These are phyloP conservation scores for Engraulis encrasicolus DNA, from an alignment of 2,113 vertebrate species.

Conservation along the genomic window DNA sequence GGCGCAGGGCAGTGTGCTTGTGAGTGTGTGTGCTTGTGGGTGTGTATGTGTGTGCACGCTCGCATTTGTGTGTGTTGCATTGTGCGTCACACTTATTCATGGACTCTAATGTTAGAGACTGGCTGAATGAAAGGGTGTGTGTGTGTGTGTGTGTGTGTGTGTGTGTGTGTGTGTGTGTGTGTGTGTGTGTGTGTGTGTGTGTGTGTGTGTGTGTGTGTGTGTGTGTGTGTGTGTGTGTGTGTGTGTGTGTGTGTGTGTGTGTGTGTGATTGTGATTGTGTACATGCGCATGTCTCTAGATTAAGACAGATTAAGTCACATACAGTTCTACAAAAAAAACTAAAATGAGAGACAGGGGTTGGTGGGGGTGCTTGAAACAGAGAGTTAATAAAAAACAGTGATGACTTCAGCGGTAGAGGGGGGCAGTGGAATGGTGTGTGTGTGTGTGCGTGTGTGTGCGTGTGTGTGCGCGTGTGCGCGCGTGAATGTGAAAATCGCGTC, in stretches of 20 bases:
- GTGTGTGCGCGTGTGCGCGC: too few relatives aligned
- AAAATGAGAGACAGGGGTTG: too few relatives aligned
- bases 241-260: background rate
- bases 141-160: conserved; percentile 18
- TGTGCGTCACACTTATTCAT: background rate
- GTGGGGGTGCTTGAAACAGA: too few relatives aligned
- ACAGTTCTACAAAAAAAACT: too few relatives aligned
- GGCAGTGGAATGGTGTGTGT: too few relatives aligned
- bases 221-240: conserved; percentile 30
- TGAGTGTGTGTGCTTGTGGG: conserved; percentile 18
- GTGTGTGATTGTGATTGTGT: too few relatives aligned
- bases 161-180: conserved; percentile 22
- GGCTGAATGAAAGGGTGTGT: background rate
- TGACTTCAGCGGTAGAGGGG: too few relatives aligned
- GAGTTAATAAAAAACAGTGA: too few relatives aligned
- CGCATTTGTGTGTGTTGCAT: background rate
- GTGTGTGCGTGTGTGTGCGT: too few relatives aligned
- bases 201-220: conserved; percentile 9
- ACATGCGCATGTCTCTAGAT: too few relatives aligned
- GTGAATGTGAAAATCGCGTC: too few relatives aligned
- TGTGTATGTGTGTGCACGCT: background rate
- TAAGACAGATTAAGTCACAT: too few relatives aligned
- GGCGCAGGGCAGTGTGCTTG: conserved; percentile 18
- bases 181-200: conserved; percentile 25
- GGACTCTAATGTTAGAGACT: background rate